Base-by-base conservation (phyloP, 2,888 invertebrate species). In the Brenthis ino region DNA sequence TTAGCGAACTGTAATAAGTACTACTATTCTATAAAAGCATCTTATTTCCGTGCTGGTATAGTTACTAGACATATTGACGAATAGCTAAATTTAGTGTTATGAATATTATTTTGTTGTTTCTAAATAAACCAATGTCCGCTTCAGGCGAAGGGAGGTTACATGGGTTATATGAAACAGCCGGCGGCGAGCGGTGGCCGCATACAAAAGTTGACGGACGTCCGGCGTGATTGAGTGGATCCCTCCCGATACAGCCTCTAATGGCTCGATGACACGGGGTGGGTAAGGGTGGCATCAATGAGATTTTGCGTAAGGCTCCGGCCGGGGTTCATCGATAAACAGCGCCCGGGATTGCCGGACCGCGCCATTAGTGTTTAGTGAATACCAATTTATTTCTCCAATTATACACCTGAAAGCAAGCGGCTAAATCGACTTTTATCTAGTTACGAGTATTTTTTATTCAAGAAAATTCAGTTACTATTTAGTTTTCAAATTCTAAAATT, bases 141-240 rank as follows among this genome's bases (percentile, higher is more conserved):
- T 53, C 58, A 72, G 63, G 68, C 65, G 64, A 43, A 63, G 67
- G 68, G 65, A 67, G 78, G 80, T 75, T 77, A 79, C 77, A 81
- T 76, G 76, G 80, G 84, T 79, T 79, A 84, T 83, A 83, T 82
- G 75, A 81, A 82, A 84, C 82, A 81, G 75, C 76, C 82, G 81
- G 75, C 75, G 76, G 75, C 79, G 79, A 79, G 77, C 79, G 80
- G 80, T 77, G 77, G 77, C 72, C 76, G 79, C 77, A 80, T 80
- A 85, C 84, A 86, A 85, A 87, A 86, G 83, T 85, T 88, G 89
- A 87, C 85, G 86, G 87, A 89, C 83, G 77, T 88, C 86, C 85
- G 88, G 77, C 82, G 84, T 88, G 89, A 88, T 89, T 88, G 89
- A 90, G 86, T 82, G 82, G 80, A 77, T 68, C 76, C 73, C 81